phyloP scores from a whole-genome alignment of 2,888 invertebrate species.

The Ichneumoninae sp. region DNA sequence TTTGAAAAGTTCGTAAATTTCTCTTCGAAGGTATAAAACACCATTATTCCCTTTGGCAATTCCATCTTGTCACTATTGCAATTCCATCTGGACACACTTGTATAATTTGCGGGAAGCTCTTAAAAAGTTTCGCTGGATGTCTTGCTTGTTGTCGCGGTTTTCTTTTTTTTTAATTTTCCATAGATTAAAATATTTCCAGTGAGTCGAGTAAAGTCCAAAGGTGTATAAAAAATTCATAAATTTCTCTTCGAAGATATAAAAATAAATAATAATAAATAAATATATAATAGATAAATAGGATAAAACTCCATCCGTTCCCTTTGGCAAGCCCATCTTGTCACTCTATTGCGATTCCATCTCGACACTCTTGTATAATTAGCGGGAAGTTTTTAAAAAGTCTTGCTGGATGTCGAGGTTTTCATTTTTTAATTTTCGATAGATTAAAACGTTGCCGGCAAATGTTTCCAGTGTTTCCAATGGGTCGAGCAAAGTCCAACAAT shows the following conservation, averaged over 20 bases:
- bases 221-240: no score
- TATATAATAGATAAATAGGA: no score
- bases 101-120: neutral
- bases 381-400: neutral
- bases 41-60: conserved; percentile 16
- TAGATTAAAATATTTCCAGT: no score
- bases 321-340: neutral
- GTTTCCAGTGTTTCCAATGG: no score
- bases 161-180: no score
- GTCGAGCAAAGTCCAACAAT: no score
- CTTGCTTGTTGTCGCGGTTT: no score
- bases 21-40: conserved; percentile 30
- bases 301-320: conserved; percentile 26
- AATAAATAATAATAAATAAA: no score
- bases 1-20: neutral
- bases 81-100: neutral
- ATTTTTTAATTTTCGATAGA: no score
- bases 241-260: conserved; percentile 13
- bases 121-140: neutral
- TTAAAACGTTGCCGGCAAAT: no score
- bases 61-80: neutral
- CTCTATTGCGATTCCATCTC: neutral
- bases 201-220: no score
- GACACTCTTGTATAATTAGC: neutral
- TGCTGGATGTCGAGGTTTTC: no score